These are phyloP conservation scores for zebrafish (Danio rerio) DNA, from an alignment of 2,113 vertebrate genomes.

Conservation along the genomic window DNA sequence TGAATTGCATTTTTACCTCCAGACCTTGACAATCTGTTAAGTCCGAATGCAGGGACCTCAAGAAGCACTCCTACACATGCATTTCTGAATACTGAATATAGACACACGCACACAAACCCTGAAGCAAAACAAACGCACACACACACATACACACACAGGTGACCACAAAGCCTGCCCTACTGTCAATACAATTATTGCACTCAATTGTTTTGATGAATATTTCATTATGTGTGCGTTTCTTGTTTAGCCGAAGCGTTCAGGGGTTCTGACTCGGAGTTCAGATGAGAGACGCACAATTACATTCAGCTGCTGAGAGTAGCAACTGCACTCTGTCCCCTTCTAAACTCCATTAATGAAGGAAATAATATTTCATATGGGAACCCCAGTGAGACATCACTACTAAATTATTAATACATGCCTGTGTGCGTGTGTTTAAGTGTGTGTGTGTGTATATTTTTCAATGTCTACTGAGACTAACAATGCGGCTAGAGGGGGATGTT, in stretches of 20 bases:
- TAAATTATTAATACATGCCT: conserved; percentile 51
- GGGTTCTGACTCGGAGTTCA: conserved; percentile 7
- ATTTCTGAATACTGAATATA: not conserved
- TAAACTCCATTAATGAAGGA: conserved; percentile 43
- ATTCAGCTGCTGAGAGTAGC: conserved; percentile 28
- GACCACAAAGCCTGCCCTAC: conserved; percentile 36
- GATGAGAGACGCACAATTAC: conserved; percentile 26
- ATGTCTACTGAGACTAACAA: conserved; percentile 37
- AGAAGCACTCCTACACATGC: conserved; percentile 1
- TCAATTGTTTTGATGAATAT: conserved; percentile 55
- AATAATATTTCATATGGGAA: conserved; percentile 46
- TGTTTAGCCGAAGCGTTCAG: conserved; percentile 8
- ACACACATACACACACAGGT: not conserved
- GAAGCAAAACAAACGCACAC: not conserved
- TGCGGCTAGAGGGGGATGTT: conserved; percentile 8
- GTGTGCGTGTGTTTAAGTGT: conserved; percentile 31
- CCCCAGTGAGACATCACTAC: conserved; percentile 42
- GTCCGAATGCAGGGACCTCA: not conserved
- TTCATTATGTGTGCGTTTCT: conserved; percentile 49
- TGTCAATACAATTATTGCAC: conserved; percentile 50
- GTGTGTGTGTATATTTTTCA: conserved; percentile 30
- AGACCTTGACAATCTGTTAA: not conserved
- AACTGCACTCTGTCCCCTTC: conserved; percentile 30
- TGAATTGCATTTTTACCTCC: not conserved
- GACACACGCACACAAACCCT: not conserved